Evolutionary conservation across 2,797 vertebrate genomes (phyloP).

Genomic region (Chiloscyllium punctatum): DNA sequence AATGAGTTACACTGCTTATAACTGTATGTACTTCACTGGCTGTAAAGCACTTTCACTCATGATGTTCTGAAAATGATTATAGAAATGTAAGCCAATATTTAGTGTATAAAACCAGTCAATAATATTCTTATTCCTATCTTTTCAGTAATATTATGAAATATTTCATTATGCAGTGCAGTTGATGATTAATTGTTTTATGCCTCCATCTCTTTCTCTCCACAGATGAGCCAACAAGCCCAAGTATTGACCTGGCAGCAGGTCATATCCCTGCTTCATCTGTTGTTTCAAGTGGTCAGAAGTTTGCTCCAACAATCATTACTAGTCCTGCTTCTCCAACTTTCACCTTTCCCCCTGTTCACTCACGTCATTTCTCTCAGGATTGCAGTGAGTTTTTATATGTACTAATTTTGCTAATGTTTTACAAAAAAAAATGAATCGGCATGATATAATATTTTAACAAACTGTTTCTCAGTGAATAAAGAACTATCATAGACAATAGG

Average conservation of each 20-base stretch:
- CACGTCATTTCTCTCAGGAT: conserved; percentile 89
- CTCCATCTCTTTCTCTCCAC: conserved; percentile 43
- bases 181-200: neutral
- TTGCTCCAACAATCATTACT: conserved; percentile 70
- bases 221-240: conserved; percentile 95
- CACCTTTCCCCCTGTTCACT: conserved; percentile 70
- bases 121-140: neutral
- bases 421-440: neutral
- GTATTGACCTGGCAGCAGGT: conserved; percentile 87
- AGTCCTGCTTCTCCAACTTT: conserved; percentile 85
- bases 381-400: conserved; percentile 75
- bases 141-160: too few species aligned
- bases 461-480: neutral
- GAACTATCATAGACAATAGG: neutral
- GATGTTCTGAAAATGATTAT: neutral
- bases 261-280: conserved; percentile 91
- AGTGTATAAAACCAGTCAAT: neutral
- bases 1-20: neutral
- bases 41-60: neutral
- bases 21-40: neutral
- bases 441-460: neutral
- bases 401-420: neutral
- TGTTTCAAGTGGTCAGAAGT: conserved; percentile 90
- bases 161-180: neutral
- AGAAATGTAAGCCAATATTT: neutral